Base-by-base conservation (phyloP, 2,797 vertebrate species). In the Steatocranus sp. region DNA sequence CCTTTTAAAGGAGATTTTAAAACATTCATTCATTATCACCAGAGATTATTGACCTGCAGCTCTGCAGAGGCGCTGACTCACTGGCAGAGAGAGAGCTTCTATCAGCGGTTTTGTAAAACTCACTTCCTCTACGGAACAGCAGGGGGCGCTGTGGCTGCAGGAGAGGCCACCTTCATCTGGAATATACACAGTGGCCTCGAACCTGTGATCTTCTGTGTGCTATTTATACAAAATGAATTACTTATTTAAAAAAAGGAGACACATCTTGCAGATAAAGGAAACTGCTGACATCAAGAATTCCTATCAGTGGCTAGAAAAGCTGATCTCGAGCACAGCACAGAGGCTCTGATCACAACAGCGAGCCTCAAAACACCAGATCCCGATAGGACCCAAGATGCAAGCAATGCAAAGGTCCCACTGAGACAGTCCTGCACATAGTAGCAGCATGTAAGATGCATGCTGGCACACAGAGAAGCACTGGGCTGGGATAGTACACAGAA, bases 1-100 rank as follows among this genome's bases (percentile, higher is more conserved):
- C 18, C 12, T 41, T 17, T 23, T 5, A 23, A 43, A 11, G 6
- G 23, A 34, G 15, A 23, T 23, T 30, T 56, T 56, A 30, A 54
- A 18, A 7, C 68, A n/a, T 25, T 73, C n/a, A 58, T 3, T 8
- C 58, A 53, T 68, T 6, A 75, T 70, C 4, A 27, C 25, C 70
- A 77, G 68, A 73, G 43, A 41, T 10, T 2, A 53, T 23, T 87
- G 76, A 84, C 73, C 82, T 89, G 89, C 88, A 85, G 92, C 82
- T 66, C 53, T 63, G 61, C 77, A 41, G 11, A 15, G 86, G 50
- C 25, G 95, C 93, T 95, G 94, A 95, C 90, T 95, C 94, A 94
- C 23, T 11, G 80, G 46, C 66, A 46, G 63, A 58, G 49, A 38
- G 87, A 56, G 86, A 54, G 58, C 25, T 15, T 20, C 17, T 9